Conservation (phyloP, 1,140 invertebrate species). For the Scylla paramamosain region DNA sequence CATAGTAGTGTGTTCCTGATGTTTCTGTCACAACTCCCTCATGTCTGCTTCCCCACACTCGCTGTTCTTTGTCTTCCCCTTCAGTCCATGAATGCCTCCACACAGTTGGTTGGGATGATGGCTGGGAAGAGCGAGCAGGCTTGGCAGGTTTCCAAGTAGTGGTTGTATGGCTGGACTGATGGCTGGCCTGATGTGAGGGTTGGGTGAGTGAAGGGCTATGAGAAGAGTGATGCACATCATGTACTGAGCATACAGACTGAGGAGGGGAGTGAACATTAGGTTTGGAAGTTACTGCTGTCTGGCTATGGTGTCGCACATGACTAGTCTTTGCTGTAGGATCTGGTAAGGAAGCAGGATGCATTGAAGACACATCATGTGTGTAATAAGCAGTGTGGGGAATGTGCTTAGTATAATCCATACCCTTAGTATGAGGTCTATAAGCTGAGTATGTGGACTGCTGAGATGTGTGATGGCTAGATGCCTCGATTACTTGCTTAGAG, state of each 20-base stretch:
- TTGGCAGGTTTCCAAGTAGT: background rate
- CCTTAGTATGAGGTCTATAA: background rate
- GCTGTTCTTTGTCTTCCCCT: conserved; percentile 60
- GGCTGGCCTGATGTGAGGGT: background rate
- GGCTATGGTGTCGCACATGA: background rate
- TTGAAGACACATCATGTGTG: background rate
- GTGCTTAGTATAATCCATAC: background rate
- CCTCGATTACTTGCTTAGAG: background rate
- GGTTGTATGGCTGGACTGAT: background rate
- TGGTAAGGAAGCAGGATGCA: conserved; percentile 17
- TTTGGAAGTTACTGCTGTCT: conserved; percentile 4
- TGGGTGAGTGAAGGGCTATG: background rate
- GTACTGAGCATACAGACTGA: conserved; percentile 2
- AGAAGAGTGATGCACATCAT: background rate
- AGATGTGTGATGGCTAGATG: background rate
- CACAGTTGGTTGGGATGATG: conserved; percentile 61
- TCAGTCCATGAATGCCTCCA: conserved; percentile 72
- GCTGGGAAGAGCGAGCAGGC: conserved; percentile 30
- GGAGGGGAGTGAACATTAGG: background rate
- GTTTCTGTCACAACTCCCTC: background rate
- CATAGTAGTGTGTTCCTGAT: background rate
- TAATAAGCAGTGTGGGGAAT: conserved; percentile 14
- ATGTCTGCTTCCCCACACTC: conserved; percentile 47
- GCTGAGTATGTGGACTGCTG: background rate
- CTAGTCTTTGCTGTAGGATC: conserved; percentile 40